Conservation (phyloP, 2,113 vertebrate species). For the rat (Rattus norvegicus) region GRCr8 NC_086020.1:222697001-222697500, state of each 20-base stretch:
- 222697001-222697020: too few species aligned
- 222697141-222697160: conserved; percentile 36
- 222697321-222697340: conserved; percentile 8
- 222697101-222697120: not conserved
- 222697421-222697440: not conserved
- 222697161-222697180: not conserved
- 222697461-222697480: too few species aligned
- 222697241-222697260: not conserved
- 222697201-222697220: not conserved
- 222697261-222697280: not conserved
- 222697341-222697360: not conserved
- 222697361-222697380: not conserved
- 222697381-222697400: conserved; percentile 14
- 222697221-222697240: not conserved
- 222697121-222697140: not conserved
- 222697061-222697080: not conserved
- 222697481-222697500: too few species aligned
- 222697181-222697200: not conserved
- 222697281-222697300: not conserved
- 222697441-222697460: not conserved
- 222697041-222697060: too few species aligned
- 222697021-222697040: too few species aligned
- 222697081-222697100: conserved; percentile 10
- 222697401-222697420: not conserved
- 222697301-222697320: conserved; percentile 45